A percentile compares a stretch with the other conserved stretches of the same genome.
Conservation (phyloP, 2,113 vertebrate species). For the Anguilla japonica region DNA sequence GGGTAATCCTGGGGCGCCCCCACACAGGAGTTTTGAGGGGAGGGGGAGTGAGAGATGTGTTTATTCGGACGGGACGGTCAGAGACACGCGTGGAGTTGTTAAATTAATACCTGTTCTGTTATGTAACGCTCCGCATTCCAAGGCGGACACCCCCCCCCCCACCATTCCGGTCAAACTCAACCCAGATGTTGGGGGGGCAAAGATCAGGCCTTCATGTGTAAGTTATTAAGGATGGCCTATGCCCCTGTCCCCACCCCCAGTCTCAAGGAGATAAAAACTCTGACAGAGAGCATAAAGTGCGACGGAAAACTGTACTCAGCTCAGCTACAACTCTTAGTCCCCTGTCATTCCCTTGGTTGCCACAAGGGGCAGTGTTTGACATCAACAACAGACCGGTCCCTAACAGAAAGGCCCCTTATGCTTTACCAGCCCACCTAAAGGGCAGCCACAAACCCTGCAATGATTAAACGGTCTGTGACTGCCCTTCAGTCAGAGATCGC, state of each 20-base stretch:
- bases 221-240: not conserved
- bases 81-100: not conserved
- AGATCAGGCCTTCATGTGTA: not conserved
- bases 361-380: not conserved
- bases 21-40: not conserved
- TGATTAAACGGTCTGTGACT: not conserved
- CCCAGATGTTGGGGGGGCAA: conserved; percentile 1
- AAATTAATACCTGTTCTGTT: not conserved
- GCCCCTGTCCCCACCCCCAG: not conserved
- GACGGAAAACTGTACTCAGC: not conserved
- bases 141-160: not conserved
- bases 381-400: not conserved
- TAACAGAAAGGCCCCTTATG: not conserved
- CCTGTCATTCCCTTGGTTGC: not conserved
- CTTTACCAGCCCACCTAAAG: not conserved
- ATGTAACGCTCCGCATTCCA: not conserved
- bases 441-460: not conserved
- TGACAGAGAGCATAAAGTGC: not conserved
- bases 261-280: not conserved
- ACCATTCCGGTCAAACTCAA: not conserved
- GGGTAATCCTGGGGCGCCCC: not conserved
- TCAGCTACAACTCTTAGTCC: not conserved
- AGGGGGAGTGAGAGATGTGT: not conserved
- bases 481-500: not conserved
- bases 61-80: not conserved